These are phyloP conservation scores for Aegotheles bennettii DNA, from an alignment of 2,113 vertebrate species.

Conservation along the genomic window DNA sequence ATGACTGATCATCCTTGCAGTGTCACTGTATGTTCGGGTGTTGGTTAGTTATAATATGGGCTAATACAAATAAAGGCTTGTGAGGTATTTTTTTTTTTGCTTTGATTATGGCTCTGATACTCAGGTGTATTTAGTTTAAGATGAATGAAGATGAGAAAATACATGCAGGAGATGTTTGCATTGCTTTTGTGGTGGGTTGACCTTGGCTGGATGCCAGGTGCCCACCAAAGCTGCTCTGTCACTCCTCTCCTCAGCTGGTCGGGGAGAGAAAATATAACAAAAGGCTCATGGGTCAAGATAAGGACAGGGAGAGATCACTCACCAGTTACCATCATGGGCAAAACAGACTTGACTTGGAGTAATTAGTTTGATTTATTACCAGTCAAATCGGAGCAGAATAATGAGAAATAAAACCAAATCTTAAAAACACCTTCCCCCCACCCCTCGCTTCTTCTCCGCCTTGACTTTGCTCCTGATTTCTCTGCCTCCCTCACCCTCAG, in stretches of 20 bases:
- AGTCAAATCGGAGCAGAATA: too few species aligned
- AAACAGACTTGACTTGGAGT: too few species aligned
- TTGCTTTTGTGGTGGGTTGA: background rate
- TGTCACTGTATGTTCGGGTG: background rate
- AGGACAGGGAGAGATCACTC: too few species aligned
- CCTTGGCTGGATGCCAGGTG: background rate
- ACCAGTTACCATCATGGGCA: too few species aligned
- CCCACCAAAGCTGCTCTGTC: background rate
- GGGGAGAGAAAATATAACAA: too few species aligned
- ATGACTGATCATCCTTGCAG: accelerated
- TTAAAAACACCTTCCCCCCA: too few species aligned
- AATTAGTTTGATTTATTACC: too few species aligned
- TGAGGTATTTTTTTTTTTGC: background rate
- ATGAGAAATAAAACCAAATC: too few species aligned
- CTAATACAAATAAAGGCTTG: background rate
- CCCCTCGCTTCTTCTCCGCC: too few species aligned
- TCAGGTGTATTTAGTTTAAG: background rate
- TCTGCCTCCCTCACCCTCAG: too few species aligned
- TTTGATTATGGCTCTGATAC: background rate
- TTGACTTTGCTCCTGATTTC: too few species aligned
- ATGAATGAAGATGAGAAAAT: background rate
- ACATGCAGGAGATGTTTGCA: background rate
- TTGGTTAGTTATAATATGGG: background rate
- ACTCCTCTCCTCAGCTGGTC: background rate
- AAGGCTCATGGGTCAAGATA: too few species aligned